A percentile compares a stretch with the other conserved stretches of the same genome.
Conservation (phyloP, 2,113 vertebrate species). For the Aegotheles bennettii region DNA sequence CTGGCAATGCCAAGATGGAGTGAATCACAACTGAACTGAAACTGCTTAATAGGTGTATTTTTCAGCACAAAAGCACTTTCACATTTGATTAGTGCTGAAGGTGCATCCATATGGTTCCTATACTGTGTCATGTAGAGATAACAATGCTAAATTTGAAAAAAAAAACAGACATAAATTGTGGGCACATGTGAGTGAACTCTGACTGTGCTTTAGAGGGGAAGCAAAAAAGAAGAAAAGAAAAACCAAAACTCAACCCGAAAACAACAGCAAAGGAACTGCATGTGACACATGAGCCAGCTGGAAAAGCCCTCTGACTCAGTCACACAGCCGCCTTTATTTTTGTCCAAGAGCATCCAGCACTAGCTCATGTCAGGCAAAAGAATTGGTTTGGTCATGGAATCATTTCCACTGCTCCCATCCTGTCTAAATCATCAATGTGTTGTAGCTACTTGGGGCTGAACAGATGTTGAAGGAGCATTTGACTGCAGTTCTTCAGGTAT, state of each 20-base stretch:
- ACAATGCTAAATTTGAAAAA: background rate
- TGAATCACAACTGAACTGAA: slow-evolving; percentile 31
- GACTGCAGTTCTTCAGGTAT: background rate
- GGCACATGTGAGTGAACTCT: background rate
- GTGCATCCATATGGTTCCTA: slow-evolving; percentile 16
- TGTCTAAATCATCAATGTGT: background rate
- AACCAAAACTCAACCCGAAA: background rate
- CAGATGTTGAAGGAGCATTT: background rate
- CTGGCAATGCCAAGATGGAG: background rate
- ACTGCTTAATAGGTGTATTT: background rate
- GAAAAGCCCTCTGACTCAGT: slow-evolving; percentile 39
- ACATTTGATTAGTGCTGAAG: background rate
- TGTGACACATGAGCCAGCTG: background rate
- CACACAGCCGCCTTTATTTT: background rate
- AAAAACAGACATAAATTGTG: background rate
- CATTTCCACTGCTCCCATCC: background rate
- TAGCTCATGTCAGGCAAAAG: background rate
- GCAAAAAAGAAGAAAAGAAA: background rate
- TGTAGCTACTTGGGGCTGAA: background rate
- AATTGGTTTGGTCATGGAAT: background rate
- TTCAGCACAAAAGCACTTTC: background rate
- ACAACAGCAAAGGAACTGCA: background rate
- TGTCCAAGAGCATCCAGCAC: background rate
- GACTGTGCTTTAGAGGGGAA: background rate
- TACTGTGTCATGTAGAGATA: background rate